Base-by-base conservation (phyloP, 1,140 invertebrate species). In the Cotesia glomerata region DNA sequence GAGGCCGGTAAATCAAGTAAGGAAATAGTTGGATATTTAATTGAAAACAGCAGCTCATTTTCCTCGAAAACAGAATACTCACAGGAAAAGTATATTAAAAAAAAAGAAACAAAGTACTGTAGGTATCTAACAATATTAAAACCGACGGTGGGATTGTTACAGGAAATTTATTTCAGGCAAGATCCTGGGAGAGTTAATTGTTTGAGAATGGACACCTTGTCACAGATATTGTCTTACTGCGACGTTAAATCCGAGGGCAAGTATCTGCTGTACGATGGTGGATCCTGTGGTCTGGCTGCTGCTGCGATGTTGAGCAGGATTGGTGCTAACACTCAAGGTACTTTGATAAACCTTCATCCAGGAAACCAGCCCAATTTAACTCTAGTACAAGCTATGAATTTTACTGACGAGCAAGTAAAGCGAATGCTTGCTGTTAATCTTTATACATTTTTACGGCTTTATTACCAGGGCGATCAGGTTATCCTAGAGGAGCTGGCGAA, bases 21-120 rank as follows among this genome's bases (percentile, higher is more conserved):
- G 69, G 92, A 95, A 81, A 96, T 98, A 71, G 92, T 98, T 39
- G 93, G 91, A 70, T 92, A 93, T 58, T 87, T 99, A 4, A 93
- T 98, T 52, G 93, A 93, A 74, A 97, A 97, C 82, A 98, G 96
- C 54, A 92, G 91, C 72, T 96, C 95, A 8, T 96, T 95, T 85
- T 89, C 90, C 34, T 88, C 90, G 36, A 98, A 97, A 89, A 98
- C 96, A 0, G 94, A 94, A 79, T 98, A 93, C 84, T 95, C 96
- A 0, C 95, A 98, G 85, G 93, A 96, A 77, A 98, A 98, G 83
- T 98, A 98, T 84, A 89, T 98, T 5, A 94, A 92, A 62, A 98
- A 98, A 82, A 98, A 98, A 84, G 93, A 95, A 77, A 93, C 93
- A 75, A 97, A 97, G 82, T 97, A 97, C 84, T 93, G 91, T 81